phyloP scores from a whole-genome alignment of 1,140 invertebrate species.

The Meloidogyne exigua region DNA sequence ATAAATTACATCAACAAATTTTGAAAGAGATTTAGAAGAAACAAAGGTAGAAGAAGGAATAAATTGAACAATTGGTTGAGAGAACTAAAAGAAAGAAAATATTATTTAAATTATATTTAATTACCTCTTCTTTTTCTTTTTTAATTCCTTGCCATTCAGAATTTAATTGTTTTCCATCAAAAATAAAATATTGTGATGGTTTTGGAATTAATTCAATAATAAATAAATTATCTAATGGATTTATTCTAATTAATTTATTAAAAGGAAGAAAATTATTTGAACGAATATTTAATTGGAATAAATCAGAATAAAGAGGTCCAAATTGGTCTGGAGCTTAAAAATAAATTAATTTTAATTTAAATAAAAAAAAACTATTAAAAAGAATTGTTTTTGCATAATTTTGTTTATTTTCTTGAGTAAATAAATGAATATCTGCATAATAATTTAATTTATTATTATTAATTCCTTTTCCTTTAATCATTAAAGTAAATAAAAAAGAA shows the following conservation, averaged over 20 bases:
- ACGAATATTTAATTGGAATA: constrained; percentile 8
- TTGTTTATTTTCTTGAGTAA: constrained; percentile 6
- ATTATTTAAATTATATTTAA: neutral
- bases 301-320: constrained; percentile 11
- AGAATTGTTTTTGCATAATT: constrained; percentile 5
- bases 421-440: no score
- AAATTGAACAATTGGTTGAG: constrained; percentile 5
- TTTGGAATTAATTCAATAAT: constrained; percentile 3
- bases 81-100: neutral
- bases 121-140: neutral
- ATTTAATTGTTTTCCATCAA: constrained; percentile 16
- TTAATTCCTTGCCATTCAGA: neutral
- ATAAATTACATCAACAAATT: constrained; percentile 22
- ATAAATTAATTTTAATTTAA: neutral
- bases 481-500: constrained; percentile 21
- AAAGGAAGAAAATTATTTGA: constrained; percentile 13
- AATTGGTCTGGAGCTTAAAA: constrained; percentile 17
- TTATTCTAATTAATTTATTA: constrained; percentile 8
- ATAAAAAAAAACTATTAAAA: constrained; percentile 12
- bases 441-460: no score
- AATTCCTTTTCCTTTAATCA: constrained; percentile 3
- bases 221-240: constrained; percentile 14
- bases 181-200: constrained; percentile 17
- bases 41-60: neutral
- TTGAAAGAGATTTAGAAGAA: neutral